Evolutionary conservation across 2,797 vertebrate genomes (phyloP).

Genomic region (Cyprinodon diabolis): DNA sequence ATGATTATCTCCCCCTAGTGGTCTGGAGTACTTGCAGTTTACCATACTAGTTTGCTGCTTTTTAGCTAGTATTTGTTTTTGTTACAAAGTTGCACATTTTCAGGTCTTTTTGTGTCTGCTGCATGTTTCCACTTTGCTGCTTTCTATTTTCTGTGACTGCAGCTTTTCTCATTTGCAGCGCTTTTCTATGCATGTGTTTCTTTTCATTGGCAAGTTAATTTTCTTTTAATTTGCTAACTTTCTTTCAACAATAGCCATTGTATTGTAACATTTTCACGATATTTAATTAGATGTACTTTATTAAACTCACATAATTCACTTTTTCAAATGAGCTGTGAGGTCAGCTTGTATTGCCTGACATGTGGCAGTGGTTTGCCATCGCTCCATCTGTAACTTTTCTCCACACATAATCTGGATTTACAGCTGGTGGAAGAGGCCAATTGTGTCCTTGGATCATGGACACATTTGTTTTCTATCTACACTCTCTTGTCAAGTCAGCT

Average conservation of each 20-base stretch:
- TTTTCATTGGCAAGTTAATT: background rate
- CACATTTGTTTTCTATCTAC: conserved; percentile 52
- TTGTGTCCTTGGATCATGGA: conserved; percentile 8
- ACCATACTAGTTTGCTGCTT: no score
- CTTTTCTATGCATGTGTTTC: no score
- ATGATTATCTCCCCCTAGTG: no score
- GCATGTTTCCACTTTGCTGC: no score
- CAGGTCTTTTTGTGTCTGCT: no score
- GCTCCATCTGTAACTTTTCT: background rate
- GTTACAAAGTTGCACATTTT: no score
- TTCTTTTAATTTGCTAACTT: conserved; percentile 18
- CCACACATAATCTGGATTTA: background rate
- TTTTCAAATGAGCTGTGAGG: conserved; percentile 14
- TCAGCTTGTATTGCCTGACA: background rate
- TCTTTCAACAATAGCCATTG: conserved; percentile 17
- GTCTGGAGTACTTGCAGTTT: no score
- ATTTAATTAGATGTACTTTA: conserved; percentile 7
- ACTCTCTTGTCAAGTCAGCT: conserved; percentile 28
- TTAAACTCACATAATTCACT: conserved; percentile 22
- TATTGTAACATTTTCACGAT: conserved; percentile 21
- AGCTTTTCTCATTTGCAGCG: no score
- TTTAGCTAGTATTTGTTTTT: no score
- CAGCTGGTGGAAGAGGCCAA: conserved; percentile 5
- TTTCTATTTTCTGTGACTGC: no score
- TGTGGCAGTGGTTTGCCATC: conserved; percentile 6